A percentile compares a stretch with the other conserved stretches of the same genome.
These are phyloP conservation scores for Serilophus lunatus DNA, from an alignment of 2,113 vertebrate species.

Conservation along the genomic window DNA sequence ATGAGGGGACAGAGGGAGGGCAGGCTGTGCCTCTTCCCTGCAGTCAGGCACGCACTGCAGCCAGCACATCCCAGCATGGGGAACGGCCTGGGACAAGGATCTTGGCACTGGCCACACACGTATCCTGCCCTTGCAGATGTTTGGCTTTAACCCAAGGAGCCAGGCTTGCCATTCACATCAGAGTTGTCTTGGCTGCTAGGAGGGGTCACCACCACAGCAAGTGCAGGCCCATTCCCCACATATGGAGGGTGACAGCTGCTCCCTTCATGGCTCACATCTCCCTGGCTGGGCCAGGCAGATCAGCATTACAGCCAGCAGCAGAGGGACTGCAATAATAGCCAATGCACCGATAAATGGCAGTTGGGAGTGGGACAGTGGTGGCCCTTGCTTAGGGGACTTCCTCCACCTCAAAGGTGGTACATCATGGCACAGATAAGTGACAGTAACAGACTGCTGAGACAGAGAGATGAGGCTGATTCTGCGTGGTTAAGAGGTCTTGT, in stretches of 20 bases:
- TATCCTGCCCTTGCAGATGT: not conserved
- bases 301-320: not conserved
- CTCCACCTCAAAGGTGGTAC: not conserved
- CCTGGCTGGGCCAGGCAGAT: not conserved
- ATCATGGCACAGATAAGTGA: not conserved
- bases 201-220: not conserved
- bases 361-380: not conserved
- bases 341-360: accelerated
- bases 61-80: not conserved
- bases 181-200: not conserved
- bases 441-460: not conserved
- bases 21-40: not conserved
- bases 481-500: not conserved
- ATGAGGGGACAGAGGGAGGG: not conserved
- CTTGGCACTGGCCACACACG: accelerated
- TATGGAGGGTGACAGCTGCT: accelerated
- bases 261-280: not conserved
- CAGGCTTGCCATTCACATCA: accelerated
- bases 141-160: not conserved
- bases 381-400: not conserved
- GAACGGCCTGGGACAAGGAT: not conserved
- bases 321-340: not conserved
- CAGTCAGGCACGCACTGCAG: not conserved
- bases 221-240: not conserved
- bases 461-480: not conserved